These are phyloP conservation scores for Gambusia affinis DNA, from an alignment of 2,113 vertebrate genomes.

Conservation along the genomic window DNA sequence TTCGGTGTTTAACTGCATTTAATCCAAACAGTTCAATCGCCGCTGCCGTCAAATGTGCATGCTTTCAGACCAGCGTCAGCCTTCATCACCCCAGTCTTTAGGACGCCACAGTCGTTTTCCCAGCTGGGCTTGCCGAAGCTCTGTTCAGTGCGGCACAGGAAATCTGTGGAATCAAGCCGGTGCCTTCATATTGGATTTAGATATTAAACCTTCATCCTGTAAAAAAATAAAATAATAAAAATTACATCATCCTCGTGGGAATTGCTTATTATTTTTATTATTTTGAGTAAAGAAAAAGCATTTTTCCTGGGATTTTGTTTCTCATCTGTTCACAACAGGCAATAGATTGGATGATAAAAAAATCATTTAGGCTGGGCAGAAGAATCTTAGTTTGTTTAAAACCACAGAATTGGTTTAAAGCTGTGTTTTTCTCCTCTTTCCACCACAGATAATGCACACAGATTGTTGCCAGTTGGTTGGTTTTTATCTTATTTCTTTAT, in stretches of 20 bases:
- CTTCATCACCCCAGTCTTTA: conserved; percentile 41
- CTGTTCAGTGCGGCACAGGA: conserved; percentile 38
- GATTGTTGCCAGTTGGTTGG: too few relatives aligned
- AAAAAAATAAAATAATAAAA: background rate
- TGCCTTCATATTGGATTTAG: conserved; percentile 52
- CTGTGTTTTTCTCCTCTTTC: background rate
- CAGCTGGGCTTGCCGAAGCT: conserved; percentile 31
- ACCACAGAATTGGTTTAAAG: background rate
- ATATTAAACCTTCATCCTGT: conserved; percentile 63
- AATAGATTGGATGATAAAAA: background rate
- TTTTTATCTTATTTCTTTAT: background rate
- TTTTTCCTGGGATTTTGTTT: conserved; percentile 40
- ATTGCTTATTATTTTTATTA: conserved; percentile 34
- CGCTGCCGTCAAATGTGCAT: conserved; percentile 30
- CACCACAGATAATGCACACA: background rate
- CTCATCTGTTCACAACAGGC: conserved; percentile 12
- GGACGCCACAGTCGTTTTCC: conserved; percentile 32
- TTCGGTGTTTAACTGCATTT: conserved; percentile 45
- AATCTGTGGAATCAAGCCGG: conserved; percentile 55
- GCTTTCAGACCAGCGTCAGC: conserved; percentile 29
- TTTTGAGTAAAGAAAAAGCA: conserved; percentile 45
- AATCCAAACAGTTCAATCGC: conserved; percentile 25
- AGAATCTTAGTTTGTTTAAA: background rate
- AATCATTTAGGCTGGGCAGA: background rate
- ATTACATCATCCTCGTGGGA: conserved; percentile 32